Evolutionary conservation across 2,113 vertebrate species (phyloP).

Genomic region (Ifrita kowaldi): DNA sequence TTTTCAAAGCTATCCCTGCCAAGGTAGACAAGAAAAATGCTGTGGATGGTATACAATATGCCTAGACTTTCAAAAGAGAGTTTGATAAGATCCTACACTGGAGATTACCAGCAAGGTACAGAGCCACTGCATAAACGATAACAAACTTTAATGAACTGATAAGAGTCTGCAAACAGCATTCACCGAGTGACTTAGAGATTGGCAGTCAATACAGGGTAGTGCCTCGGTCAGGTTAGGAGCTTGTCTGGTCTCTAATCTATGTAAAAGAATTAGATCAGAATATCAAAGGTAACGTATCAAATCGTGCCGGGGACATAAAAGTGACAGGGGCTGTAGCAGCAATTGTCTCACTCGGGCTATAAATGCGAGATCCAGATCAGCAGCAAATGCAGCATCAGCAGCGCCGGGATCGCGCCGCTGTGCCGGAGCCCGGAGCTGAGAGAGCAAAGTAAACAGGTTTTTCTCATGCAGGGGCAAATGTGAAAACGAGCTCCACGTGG

Average conservation of each 20-base stretch:
- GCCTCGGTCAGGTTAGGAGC: conserved; percentile 30
- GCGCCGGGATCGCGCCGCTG: background rate
- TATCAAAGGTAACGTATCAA: conserved; percentile 55
- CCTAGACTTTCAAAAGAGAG: background rate
- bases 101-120: conserved; percentile 52
- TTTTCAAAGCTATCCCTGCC: conserved; percentile 48
- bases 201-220: background rate
- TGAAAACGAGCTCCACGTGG: background rate
- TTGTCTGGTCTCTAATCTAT: conserved; percentile 56
- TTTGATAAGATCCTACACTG: conserved; percentile 38
- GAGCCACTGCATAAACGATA: conserved; percentile 10
- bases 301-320: background rate
- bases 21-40: conserved; percentile 41
- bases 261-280: conserved; percentile 40
- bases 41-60: background rate
- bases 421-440: background rate
- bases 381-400: conserved; percentile 34
- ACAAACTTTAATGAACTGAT: conserved; percentile 66
- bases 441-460: background rate
- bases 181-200: background rate
- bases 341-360: background rate
- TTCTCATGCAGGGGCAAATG: background rate
- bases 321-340: background rate
- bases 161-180: conserved; percentile 27
- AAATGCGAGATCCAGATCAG: conserved; percentile 14